A percentile compares a stretch with the other conserved stretches of the same genome.
Conservation (phyloP, 2,888 invertebrate species). For the Tiliacea aurago region DNA sequence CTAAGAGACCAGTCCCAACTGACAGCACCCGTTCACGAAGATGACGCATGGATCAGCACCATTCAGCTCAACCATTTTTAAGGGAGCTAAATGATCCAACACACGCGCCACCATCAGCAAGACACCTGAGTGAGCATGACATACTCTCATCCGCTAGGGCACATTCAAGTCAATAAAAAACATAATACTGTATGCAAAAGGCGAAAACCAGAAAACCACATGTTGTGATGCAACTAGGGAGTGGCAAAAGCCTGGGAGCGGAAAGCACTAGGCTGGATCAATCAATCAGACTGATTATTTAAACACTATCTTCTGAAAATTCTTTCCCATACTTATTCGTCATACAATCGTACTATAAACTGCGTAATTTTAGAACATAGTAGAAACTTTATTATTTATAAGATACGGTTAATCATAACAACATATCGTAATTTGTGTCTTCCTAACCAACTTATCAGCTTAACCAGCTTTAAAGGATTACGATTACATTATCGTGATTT, state of each 20-base stretch:
- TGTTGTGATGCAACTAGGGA: neutral
- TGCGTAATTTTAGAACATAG: conserved; percentile 22
- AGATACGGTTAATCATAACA: conserved; percentile 27
- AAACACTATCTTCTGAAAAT: neutral
- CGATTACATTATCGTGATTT: conserved; percentile 52
- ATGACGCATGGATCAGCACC: no score
- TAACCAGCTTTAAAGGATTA: conserved; percentile 39
- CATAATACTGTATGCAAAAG: neutral
- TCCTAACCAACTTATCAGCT: conserved; percentile 40
- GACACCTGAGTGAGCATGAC: no score
- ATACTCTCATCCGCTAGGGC: no score
- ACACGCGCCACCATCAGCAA: no score
- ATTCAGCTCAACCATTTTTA: no score
- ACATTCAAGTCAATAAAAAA: no score
- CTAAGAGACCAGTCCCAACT: no score
- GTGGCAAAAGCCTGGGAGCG: neutral
- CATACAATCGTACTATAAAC: conserved; percentile 1
- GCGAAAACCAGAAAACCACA: neutral
- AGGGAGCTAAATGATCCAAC: no score
- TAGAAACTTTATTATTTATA: conserved; percentile 1
- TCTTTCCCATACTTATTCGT: neutral
- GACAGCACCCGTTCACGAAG: no score
- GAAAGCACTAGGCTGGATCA: neutral
- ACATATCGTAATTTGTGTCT: conserved; percentile 36
- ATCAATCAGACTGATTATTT: neutral